Conservation (phyloP, 1,140 invertebrate genomes). For the Neocloeon triangulifer region DNA sequence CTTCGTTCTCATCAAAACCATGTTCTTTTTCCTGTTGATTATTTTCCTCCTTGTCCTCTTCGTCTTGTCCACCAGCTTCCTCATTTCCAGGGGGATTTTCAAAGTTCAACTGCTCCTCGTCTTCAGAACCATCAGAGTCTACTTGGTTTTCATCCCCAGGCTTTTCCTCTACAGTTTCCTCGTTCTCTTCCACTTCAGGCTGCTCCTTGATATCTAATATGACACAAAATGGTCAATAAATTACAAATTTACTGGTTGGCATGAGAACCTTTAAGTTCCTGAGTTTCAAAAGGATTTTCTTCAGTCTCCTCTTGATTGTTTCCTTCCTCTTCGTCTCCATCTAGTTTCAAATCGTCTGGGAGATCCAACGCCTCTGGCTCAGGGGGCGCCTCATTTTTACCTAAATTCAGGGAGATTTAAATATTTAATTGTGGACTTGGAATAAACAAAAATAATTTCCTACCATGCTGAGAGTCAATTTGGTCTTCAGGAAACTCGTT, state of each 20-base stretch:
- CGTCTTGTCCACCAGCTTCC: slow-evolving; percentile 17
- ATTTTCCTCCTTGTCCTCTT: slow-evolving; percentile 13
- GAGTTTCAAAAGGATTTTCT: slow-evolving; percentile 65
- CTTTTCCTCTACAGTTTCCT: slow-evolving; percentile 18
- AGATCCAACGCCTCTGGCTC: slow-evolving; percentile 69
- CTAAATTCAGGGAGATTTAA: slow-evolving; percentile 47
- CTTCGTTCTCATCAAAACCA: slow-evolving; percentile 21
- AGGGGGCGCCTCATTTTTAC: slow-evolving; percentile 42
- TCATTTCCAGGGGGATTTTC: too few relatives aligned
- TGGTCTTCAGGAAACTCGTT: slow-evolving; percentile 14
- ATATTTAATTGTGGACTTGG: too few relatives aligned
- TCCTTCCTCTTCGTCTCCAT: slow-evolving; percentile 26
- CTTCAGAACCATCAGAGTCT: slow-evolving; percentile 13
- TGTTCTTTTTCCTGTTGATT: slow-evolving; percentile 16
- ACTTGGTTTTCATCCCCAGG: slow-evolving; percentile 16
- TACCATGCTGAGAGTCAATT: too few relatives aligned
- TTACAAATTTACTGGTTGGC: not conserved
- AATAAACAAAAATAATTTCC: too few relatives aligned
- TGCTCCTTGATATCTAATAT: slow-evolving; percentile 5
- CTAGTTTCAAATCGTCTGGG: slow-evolving; percentile 64
- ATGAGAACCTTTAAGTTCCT: slow-evolving; percentile 35
- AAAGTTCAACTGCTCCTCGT: slow-evolving; percentile 15
- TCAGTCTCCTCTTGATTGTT: slow-evolving; percentile 31
- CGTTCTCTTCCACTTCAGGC: slow-evolving; percentile 15
- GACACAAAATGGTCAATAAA: not conserved